Base-by-base conservation (phyloP, 2,888 invertebrate genomes). In the Ptychoptera contaminata region DNA sequence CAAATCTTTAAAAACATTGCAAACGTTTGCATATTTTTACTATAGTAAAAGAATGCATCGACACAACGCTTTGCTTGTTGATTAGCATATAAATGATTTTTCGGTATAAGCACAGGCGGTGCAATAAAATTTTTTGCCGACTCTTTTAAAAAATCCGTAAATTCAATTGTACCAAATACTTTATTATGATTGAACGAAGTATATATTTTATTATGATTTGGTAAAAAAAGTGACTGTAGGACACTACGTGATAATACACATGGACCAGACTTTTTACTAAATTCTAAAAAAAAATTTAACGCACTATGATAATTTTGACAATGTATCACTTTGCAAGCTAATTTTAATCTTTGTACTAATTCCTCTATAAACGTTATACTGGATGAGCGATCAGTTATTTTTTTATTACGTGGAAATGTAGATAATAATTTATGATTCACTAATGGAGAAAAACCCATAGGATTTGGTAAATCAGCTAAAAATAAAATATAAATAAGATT, bases 391-490 rank as follows among this genome's bases (percentile, higher is more conserved):
- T 81, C 79, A 54, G 85, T 85, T 56, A 96, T 91, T 65, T 88
- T 84, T 0, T 93, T 91, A 65, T 92, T 94, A 15, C 97, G 78
- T 0, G 97, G 97, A 70, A 97, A 98, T 14, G 97, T 94, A n/a
- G 97, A 97, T 45, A 97, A 70, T 42, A 94, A 71, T 37, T 93
- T 77, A 65, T 94, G 94, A 69, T 97, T 97, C 38, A 94, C 84
- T 64, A 92, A 79, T 3, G 94, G 92, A 58, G 96, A 93, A 67
- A 97, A 97, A 1, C 96, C 96, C 73, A 88, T 79, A n/a, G 82
- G 77, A 59, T 79, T 79, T 8, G 82, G 81, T 49, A 77, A 74
- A 54, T 82, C 81, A 12, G 73, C 78, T 79, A 56, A 2, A 52
- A 49, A 42, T 44, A 29, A 37, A 32, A 37, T 34, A 14, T 38